Conservation (phyloP, 2,797 vertebrate genomes). For the Carapus acus region DNA sequence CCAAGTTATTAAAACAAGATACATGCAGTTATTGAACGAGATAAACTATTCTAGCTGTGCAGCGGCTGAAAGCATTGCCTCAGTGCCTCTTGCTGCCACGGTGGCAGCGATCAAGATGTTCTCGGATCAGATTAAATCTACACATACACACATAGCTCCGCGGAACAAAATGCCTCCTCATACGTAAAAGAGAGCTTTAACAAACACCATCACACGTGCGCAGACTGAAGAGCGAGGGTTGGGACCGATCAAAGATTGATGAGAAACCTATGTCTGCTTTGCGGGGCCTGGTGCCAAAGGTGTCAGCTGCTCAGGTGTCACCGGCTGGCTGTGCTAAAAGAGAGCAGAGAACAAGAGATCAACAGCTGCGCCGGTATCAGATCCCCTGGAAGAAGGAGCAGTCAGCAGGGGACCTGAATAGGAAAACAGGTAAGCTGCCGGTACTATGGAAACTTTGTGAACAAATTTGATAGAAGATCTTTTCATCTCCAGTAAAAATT, state of each 20-base stretch:
- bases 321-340: constrained; percentile 31
- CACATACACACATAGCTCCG: background rate
- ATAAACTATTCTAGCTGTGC: too few species aligned
- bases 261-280: constrained; percentile 39
- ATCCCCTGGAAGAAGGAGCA: constrained; percentile 42
- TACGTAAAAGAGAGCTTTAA: background rate
- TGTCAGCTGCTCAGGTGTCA: constrained; percentile 66
- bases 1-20: too few species aligned
- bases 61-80: background rate
- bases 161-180: background rate
- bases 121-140: background rate
- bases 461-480: background rate
- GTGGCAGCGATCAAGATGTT: too few species aligned
- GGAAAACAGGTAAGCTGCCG: constrained; percentile 50
- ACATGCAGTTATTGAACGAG: too few species aligned
- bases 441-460: background rate
- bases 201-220: background rate
- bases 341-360: constrained; percentile 62
- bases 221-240: constrained; percentile 16
- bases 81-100: background rate
- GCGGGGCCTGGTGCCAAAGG: constrained; percentile 42
- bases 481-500: background rate
- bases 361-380: constrained; percentile 49
- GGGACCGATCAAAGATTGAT: constrained; percentile 62
- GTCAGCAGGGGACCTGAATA: constrained; percentile 19